A percentile compares a stretch with the other conserved stretches of the same genome.
Evolutionary conservation across 1,140 invertebrate genomes (phyloP).

Genomic region (Megalopta genalis): DNA sequence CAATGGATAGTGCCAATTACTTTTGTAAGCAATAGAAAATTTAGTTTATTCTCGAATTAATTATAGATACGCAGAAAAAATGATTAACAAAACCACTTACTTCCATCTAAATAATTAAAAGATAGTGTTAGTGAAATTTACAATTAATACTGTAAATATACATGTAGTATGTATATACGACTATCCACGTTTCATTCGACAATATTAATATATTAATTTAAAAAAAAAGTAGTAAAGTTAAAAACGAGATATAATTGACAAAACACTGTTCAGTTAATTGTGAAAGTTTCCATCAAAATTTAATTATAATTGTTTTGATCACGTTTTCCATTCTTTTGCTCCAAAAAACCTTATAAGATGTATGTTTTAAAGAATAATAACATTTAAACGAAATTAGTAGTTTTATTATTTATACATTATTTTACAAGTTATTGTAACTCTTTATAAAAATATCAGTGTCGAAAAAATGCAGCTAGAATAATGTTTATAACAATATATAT

Average conservation of each 20-base stretch:
- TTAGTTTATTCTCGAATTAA: slow-evolving; percentile 8
- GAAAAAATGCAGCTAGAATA: neutral
- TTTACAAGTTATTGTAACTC: too few species aligned
- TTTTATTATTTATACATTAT: neutral
- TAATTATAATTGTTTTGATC: neutral
- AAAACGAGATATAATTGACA: neutral
- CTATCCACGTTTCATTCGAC: neutral
- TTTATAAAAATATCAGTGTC: neutral
- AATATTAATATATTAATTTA: neutral
- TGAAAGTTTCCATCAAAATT: neutral
- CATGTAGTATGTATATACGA: neutral
- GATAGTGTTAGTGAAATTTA: slow-evolving; percentile 15
- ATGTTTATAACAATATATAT: neutral
- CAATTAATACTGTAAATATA: neutral
- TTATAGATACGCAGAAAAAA: neutral
- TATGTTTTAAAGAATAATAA: too few species aligned
- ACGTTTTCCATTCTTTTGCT: too few species aligned
- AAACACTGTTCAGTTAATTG: neutral
- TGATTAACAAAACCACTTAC: neutral
- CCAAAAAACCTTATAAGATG: too few species aligned
- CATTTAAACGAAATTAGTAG: neutral
- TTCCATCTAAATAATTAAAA: slow-evolving; percentile 6
- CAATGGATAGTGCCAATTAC: slow-evolving; percentile 24
- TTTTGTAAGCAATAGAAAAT: neutral
- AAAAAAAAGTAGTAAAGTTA: slow-evolving; percentile 2